phyloP scores from a whole-genome alignment of 2,888 invertebrate species.

The Andrena praecox region DNA sequence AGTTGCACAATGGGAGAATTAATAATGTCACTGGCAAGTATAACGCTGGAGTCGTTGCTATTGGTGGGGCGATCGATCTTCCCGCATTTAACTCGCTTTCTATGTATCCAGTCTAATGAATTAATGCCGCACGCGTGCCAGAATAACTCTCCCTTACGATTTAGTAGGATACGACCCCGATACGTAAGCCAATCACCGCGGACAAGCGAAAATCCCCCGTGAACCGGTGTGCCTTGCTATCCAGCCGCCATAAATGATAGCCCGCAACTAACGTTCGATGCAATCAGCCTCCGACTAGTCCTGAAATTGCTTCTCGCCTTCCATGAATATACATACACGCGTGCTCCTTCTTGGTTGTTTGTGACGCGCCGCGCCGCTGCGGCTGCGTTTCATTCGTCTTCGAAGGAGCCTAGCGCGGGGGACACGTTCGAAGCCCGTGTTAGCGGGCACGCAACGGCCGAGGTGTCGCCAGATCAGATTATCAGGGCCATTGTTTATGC shows the following conservation, averaged over 20 bases:
- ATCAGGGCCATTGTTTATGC: conserved; percentile 73
- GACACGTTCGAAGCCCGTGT: conserved; percentile 42
- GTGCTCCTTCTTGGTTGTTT: conserved; percentile 37
- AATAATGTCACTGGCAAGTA: too few relatives aligned
- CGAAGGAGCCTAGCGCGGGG: neutral
- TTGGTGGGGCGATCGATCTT: too few relatives aligned
- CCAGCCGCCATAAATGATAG: conserved; percentile 37
- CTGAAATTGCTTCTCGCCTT: conserved; percentile 73
- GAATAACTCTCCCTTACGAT: neutral
- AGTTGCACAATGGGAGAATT: too few relatives aligned
- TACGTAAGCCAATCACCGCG: neutral
- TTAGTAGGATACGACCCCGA: neutral
- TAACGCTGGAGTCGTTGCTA: too few relatives aligned
- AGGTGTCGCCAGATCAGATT: conserved; percentile 72
- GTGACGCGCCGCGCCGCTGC: conserved; percentile 34
- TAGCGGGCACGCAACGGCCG: conserved; percentile 35
- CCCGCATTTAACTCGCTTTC: too few relatives aligned
- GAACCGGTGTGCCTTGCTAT: conserved; percentile 10
- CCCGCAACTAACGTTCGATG: conserved; percentile 52
- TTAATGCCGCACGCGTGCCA: too few relatives aligned
- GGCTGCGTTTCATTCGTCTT: conserved; percentile 60
- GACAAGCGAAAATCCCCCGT: conserved; percentile 2
- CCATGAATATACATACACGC: conserved; percentile 63
- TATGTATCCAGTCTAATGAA: too few relatives aligned
- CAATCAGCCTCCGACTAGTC: conserved; percentile 70